Conservation (phyloP, 2,113 vertebrate genomes). For the Vombatus ursinus region DNA sequence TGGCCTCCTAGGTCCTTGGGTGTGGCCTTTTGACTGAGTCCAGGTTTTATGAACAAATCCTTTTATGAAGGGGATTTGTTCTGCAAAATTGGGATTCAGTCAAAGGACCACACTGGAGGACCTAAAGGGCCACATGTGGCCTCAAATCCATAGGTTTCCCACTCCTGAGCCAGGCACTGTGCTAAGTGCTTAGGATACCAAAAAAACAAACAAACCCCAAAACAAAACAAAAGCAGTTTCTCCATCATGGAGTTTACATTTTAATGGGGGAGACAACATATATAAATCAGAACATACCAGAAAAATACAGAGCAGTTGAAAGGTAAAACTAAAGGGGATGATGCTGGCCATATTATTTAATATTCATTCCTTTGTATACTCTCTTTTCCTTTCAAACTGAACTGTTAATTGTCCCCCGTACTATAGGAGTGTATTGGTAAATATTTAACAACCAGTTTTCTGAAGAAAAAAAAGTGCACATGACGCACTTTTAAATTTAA, state of each 20-base stretch:
- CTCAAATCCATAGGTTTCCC: too few relatives aligned
- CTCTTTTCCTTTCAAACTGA: not conserved
- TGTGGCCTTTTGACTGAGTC: too few relatives aligned
- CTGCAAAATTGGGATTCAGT: too few relatives aligned
- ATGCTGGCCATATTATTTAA: not conserved
- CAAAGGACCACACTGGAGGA: too few relatives aligned
- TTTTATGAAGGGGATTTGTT: too few relatives aligned
- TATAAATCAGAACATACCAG: not conserved
- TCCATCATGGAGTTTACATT: not conserved
- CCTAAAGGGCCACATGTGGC: too few relatives aligned
- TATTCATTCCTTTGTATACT: not conserved
- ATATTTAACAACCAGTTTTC: not conserved
- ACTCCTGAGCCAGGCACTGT: not conserved
- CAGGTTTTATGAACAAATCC: too few relatives aligned
- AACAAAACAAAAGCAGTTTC: too few relatives aligned
- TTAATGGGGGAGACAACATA: not conserved
- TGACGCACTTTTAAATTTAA: not conserved
- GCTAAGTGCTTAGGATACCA: not conserved
- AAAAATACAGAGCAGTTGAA: not conserved
- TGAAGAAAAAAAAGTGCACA: not conserved
- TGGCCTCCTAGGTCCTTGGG: too few relatives aligned
- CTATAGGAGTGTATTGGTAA: not conserved
- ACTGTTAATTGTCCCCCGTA: not conserved
- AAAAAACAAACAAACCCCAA: not conserved
- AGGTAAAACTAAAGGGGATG: not conserved